Base-by-base conservation (phyloP, 1,140 invertebrate genomes). In the Steinernema khuongi region DNA sequence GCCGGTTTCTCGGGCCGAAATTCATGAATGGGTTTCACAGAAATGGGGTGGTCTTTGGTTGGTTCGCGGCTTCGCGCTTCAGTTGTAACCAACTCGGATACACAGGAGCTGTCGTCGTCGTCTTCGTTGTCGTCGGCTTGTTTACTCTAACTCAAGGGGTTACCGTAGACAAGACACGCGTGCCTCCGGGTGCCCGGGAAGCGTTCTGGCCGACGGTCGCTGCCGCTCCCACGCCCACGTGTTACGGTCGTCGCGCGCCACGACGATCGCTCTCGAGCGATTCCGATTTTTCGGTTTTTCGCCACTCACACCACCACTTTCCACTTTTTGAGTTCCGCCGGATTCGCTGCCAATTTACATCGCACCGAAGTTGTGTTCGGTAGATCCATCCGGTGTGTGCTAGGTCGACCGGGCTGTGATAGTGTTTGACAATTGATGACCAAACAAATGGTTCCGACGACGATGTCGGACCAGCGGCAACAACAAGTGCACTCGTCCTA, bases 391-490 rank as follows among this genome's bases (percentile, higher is more conserved):
- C n/a, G n/a, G n/a, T n/a, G n/a, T n/a, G n/a, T n/a, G n/a, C n/a
- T n/a, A n/a, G n/a, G n/a, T n/a, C n/a, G n/a, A 41, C 7, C 36
- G 36, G n/a, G 36, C 7, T 7, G 36, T n/a, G 50, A 60, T 7
- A 60, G 22, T 60, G 4, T 60, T 60, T 60, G 50, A 41, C 50
- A 26, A 60, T n/a, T 60, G 50, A 26, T 11, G 50, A 60, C 50
- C 19, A 60, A 60, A 60, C 50, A 60, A 60, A 60, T 60, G 50
- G 50, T 26, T 60, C 50, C 50, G 50, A 17, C 50, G 50, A 26
- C 50, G 7, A 60, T 26, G 22, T 26, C 50, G n/a, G 50, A 60
- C 36, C 26, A 22, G 7, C 50, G 19, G 7, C 50, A 60, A 22
- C 50, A 60, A 60, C 50, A 60, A 60, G 50, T 60, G 50, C 50